Base-by-base conservation (phyloP, 2,113 vertebrate species). In the Malurus cyaneus region DNA sequence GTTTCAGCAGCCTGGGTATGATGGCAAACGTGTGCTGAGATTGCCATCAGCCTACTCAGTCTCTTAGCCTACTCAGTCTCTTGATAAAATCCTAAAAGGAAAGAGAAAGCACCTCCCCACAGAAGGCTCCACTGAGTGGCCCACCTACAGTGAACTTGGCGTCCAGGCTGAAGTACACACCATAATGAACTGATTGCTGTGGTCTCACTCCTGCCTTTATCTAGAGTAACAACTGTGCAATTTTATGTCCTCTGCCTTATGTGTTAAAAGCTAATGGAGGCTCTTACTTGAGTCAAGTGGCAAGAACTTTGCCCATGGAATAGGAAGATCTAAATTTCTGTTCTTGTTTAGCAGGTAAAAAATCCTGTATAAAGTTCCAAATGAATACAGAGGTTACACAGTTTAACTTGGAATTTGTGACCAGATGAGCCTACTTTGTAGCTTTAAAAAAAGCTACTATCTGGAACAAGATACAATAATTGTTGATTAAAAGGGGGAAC, bases 191-290 rank as follows among this genome's bases (percentile, higher is more conserved):
- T 74, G 71, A 92, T 84, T 83, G 56, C 44, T 74, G 34, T 60
- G 64, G 20, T 76, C 92, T 41, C 25, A 62, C 47, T 92, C 31
- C 39, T 78, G 86, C 52, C 67, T 62, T 87, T 67, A 74, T 80
- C 34, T 79, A 83, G 60, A 86, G 26, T 92, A 61, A 86, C 69
- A 84, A 82, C 24, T 13, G 53, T 60, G 89, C 89, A 66, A 91
- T 97, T 93, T 91, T 89, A 46, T 80, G 77, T 93, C 69, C 77
- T 87, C 72, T 93, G 59, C 77, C n/a, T 84, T 76, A 56, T 0
- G 10, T 46, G 18, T 94, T 94, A 95, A 95, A 95, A 94, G 94
- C 93, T 95, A 96, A 94, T 96, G 86, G 91, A 80, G 19, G 32
- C 52, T 92, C 79, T 91, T 93, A 74, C 61, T 92, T 86, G 24